phyloP scores from a whole-genome alignment of 1,140 invertebrate genomes.

The Drosophila rhopaloa region DNA sequence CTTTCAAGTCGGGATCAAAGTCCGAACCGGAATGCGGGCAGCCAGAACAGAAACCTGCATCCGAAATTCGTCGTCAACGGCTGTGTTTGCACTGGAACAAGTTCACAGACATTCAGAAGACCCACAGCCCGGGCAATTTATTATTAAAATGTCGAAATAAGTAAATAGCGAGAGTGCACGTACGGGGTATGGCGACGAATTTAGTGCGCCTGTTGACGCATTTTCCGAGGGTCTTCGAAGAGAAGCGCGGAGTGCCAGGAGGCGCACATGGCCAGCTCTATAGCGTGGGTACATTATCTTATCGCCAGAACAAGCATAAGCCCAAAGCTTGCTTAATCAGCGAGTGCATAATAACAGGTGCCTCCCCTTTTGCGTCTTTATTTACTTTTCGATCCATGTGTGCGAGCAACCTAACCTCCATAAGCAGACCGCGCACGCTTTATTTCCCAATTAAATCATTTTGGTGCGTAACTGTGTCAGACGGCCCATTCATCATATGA shows the following conservation, averaged over 20 bases:
- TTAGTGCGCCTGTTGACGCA: conserved; percentile 56
- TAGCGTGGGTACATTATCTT: conserved; percentile 30
- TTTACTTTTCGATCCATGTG: conserved; percentile 14
- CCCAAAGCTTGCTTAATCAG: conserved; percentile 32
- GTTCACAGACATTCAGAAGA: conserved; percentile 46
- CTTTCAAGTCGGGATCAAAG: conserved; percentile 18
- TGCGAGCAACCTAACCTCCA: conserved; percentile 41
- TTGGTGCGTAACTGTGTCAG: conserved; percentile 59
- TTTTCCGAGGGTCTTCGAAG: conserved; percentile 30
- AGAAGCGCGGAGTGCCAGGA: conserved; percentile 10
- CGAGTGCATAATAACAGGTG: conserved; percentile 46
- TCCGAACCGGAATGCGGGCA: conserved; percentile 34
- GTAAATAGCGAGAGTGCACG: conserved; percentile 60
- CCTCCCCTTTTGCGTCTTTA: conserved; percentile 20
- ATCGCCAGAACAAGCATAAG: conserved; percentile 44
- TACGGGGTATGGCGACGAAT: conserved; percentile 39
- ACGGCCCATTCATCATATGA: conserved; percentile 28
- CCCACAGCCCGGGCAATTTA: conserved; percentile 51
- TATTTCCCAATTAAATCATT: conserved; percentile 53
- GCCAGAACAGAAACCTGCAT: conserved; percentile 50
- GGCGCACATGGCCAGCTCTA: conserved; percentile 25
- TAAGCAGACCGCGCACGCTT: conserved; percentile 11
- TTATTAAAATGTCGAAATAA: conserved; percentile 74
- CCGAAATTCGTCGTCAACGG: conserved; percentile 27
- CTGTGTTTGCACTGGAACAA: conserved; percentile 58